Conservation (phyloP, 2,113 vertebrate genomes). For the Leptosomus discolor region DNA sequence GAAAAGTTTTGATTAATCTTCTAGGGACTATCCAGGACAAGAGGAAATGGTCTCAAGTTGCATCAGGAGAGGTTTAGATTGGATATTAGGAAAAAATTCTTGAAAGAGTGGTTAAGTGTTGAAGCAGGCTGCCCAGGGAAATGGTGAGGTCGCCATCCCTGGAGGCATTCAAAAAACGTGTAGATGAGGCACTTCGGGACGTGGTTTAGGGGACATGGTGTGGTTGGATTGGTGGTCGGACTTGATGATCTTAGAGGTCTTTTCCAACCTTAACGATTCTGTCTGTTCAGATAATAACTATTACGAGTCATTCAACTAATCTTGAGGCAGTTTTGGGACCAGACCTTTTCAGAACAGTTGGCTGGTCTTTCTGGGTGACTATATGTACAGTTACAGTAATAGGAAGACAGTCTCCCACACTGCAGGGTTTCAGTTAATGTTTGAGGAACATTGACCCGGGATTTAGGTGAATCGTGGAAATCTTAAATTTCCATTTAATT, state of each 20-base stretch:
- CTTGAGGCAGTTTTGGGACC: background rate
- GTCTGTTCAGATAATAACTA: background rate
- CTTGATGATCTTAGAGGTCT: too few relatives aligned
- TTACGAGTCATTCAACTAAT: background rate
- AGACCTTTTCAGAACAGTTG: background rate
- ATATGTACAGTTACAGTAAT: background rate
- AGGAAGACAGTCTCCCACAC: background rate
- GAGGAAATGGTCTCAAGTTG: too few relatives aligned
- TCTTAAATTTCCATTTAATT: background rate
- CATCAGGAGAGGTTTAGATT: too few relatives aligned
- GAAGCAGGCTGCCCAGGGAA: too few relatives aligned
- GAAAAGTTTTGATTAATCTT: background rate
- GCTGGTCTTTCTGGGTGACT: accelerated
- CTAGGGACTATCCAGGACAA: background rate
- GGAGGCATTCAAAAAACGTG: too few relatives aligned
- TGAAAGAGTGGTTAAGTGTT: too few relatives aligned
- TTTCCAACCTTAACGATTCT: too few relatives aligned
- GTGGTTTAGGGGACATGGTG: too few relatives aligned
- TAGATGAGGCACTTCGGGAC: too few relatives aligned
- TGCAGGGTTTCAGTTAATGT: background rate
- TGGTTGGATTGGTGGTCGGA: too few relatives aligned
- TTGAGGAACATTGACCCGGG: background rate
- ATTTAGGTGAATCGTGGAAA: background rate
- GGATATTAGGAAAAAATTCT: too few relatives aligned
- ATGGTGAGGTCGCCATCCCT: too few relatives aligned